These are phyloP conservation scores for Spinus pinus DNA, from an alignment of 2,797 vertebrate species.

Conservation along the genomic window DNA sequence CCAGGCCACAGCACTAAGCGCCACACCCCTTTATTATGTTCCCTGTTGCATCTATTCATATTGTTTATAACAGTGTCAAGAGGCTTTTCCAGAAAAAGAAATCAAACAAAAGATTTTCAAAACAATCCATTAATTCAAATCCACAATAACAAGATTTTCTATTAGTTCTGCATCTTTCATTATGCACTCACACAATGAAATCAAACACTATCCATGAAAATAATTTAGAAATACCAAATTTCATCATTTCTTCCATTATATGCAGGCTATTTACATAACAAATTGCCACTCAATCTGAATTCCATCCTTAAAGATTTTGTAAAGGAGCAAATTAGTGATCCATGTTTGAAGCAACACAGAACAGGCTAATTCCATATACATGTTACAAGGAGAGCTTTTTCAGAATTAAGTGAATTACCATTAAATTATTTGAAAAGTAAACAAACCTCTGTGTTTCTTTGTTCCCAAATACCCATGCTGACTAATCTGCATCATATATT, in stretches of 20 bases:
- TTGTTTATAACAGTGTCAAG: not conserved
- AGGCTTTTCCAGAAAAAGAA: not conserved
- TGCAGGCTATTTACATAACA: not conserved
- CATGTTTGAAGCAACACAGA: not conserved
- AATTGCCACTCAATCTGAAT: not conserved
- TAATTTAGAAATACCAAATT: not conserved
- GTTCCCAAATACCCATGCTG: not conserved
- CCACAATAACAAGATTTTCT: not conserved
- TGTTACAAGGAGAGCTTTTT: not conserved
- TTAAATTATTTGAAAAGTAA: not conserved
- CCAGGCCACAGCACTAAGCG: not conserved
- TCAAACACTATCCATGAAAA: not conserved
- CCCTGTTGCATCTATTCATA: not conserved
- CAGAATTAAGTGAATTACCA: not conserved
- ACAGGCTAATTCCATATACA: not conserved
- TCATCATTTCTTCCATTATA: not conserved
- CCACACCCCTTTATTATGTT: not conserved
- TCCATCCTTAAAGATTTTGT: not conserved
- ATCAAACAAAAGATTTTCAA: not conserved
- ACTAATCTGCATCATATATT: slow-evolving; percentile 2
- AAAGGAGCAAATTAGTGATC: not conserved
- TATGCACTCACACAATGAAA: not conserved
- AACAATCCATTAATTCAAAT: not conserved
- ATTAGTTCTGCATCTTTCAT: not conserved
- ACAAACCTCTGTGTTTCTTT: not conserved